Percentiles rank a stretch among this genome's conserved stretches.
These are phyloP conservation scores for Platorchestia sp. DNA, from an alignment of 1,140 invertebrate genomes.

Conservation along the genomic window DNA sequence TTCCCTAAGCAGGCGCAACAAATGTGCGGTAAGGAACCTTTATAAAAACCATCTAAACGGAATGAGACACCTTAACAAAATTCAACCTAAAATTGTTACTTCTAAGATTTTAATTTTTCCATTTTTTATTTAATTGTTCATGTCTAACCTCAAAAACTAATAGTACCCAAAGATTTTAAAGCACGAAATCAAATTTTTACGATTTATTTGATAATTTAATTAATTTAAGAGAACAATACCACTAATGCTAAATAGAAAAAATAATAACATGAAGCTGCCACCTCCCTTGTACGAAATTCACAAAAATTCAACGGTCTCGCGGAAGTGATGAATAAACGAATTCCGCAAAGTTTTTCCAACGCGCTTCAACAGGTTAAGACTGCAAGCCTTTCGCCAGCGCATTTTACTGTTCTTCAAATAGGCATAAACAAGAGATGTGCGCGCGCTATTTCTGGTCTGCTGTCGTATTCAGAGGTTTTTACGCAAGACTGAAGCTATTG, in stretches of 20 bases:
- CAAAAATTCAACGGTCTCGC: not conserved
- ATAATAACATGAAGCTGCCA: slow-evolving; percentile 28
- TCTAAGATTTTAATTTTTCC: too few species aligned
- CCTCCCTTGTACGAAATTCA: slow-evolving; percentile 23
- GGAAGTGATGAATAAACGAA: not conserved
- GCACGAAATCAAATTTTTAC: not conserved
- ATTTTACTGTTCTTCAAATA: not conserved
- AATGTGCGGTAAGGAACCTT: too few species aligned
- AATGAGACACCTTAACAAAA: too few species aligned
- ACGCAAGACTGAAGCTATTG: not conserved
- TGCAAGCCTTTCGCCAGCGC: too few species aligned
- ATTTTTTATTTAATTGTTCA: too few species aligned
- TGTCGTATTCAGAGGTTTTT: not conserved
- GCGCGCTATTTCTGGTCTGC: not conserved
- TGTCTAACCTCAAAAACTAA: too few species aligned
- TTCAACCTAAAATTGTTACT: too few species aligned
- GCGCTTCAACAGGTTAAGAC: not conserved
- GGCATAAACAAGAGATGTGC: not conserved
- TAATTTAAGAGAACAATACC: slow-evolving; percentile 24
- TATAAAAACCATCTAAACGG: too few species aligned
- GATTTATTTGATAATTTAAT: slow-evolving; percentile 34
- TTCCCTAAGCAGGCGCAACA: too few species aligned
- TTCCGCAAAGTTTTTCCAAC: not conserved
- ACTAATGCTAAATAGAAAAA: slow-evolving; percentile 14
- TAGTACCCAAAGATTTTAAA: not conserved